Conservation (phyloP, 2,888 invertebrate genomes). For the Drosophila atroscutellata region DNA sequence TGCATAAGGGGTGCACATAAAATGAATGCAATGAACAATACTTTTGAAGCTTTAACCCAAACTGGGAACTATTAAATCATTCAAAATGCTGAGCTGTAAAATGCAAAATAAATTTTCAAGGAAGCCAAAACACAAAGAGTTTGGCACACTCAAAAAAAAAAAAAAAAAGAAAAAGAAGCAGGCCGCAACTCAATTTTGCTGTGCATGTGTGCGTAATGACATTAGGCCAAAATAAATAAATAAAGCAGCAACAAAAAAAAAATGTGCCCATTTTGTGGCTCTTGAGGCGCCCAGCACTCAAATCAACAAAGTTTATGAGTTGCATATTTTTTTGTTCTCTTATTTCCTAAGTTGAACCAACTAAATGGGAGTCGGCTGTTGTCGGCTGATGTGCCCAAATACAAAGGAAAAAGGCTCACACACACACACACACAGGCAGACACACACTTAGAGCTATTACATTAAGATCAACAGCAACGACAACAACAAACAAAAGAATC, state of each 20-base stretch:
- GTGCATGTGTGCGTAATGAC: conserved; percentile 51
- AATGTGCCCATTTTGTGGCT: conserved; percentile 28
- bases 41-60: conserved; percentile 36
- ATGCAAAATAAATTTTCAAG: conserved; percentile 60
- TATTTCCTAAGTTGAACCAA: conserved; percentile 25
- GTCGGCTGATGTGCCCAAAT: conserved; percentile 17
- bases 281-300: conserved; percentile 45
- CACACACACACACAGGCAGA: conserved; percentile 11
- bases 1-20: conserved; percentile 64
- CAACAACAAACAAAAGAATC: conserved; percentile 54
- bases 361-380: conserved; percentile 18
- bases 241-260: conserved; percentile 38
- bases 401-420: conserved; percentile 7
- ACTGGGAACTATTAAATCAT: conserved; percentile 60
- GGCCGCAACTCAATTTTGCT: conserved; percentile 48
- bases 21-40: conserved; percentile 57
- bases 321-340: conserved; percentile 52
- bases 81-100: conserved; percentile 54
- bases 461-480: conserved; percentile 59
- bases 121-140: conserved; percentile 28
- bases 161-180: conserved; percentile 5
- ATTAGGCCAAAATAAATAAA: conserved; percentile 67
- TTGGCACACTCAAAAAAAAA: not conserved
- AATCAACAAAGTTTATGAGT: conserved; percentile 64
- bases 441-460: conserved; percentile 33